Evolutionary conservation across 2,113 vertebrate genomes (phyloP), one percentile per base, ranked within the genome.

Genomic region (Centropus unirufus): DNA sequence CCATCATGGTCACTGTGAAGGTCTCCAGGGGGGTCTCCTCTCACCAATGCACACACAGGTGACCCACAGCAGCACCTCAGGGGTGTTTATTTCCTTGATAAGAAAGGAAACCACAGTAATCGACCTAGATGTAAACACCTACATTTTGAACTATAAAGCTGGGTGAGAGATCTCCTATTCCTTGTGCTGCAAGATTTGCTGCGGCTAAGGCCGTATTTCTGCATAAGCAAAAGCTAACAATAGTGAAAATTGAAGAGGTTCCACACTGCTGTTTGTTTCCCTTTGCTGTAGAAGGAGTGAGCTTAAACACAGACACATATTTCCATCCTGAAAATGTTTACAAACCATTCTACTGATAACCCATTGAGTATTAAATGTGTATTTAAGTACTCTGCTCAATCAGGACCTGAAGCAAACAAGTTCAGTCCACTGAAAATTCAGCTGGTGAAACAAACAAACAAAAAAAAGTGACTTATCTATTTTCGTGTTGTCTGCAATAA

Each of bases 31-130:
- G 36, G 1, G 1, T 57, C 21, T 83, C 27, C 40, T 64, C 18
- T 51, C 32, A 32, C 17, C 7, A 2, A 14, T 1, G 0, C 46
- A 32, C 4, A 0, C 51, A 30, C 5, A 24, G 46, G 18, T 7
- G 8, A 44, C 23, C 15, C 12, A 30, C 0, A 0, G 17, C 49
- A 61, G 39, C 46, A 18, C 2, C 30, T 21, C 8, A 49, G 0
- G 0, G 36, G 12, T 26, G 11, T 24, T 47, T 52, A 29, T 61
- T 81, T 83, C 30, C 30, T 44, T 58, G 55, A 14, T 10, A 12
- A 16, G 47, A 81, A 73, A 89, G 29, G 20, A 63, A 83, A 18
- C 1, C 63, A 46, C 24, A 36, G 6, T 15, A 93, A 40, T 11
- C 24, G 21, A 8, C 27, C 90, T 49, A 66, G 36, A n/a, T 12